A percentile compares a stretch with the other conserved stretches of the same genome.
phyloP scores from a whole-genome alignment of 2,113 vertebrate species.

The Tor tambroides region DNA sequence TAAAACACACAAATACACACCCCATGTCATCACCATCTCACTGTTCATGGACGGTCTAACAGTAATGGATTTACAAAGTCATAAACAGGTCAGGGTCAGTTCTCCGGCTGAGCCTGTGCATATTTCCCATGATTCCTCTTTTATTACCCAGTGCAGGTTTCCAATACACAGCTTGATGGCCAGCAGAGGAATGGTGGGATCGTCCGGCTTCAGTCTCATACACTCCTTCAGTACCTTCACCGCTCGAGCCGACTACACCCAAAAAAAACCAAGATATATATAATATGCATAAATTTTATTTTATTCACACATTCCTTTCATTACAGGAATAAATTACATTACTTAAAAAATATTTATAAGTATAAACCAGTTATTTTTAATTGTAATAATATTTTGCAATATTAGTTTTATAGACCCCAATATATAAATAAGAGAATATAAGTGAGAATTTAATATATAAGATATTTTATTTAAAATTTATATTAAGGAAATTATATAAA shows the following conservation, averaged over 20 bases:
- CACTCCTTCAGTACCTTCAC: conserved; percentile 97
- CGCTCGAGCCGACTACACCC: conserved; percentile 90
- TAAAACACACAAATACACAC: conserved; percentile 64
- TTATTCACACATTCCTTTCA: too few relatives aligned
- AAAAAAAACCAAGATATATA: not conserved
- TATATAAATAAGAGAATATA: not conserved
- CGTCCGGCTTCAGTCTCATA: conserved; percentile 93
- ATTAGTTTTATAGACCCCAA: not conserved
- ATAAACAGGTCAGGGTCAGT: conserved; percentile 31
- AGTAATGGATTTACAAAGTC: conserved; percentile 27
- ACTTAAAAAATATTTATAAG: too few relatives aligned
- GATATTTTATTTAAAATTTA: not conserved
- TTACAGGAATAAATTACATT: too few relatives aligned
- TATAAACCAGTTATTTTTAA: too few relatives aligned
- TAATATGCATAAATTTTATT: too few relatives aligned
- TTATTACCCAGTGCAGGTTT: conserved; percentile 93
- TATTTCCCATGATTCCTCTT: conserved; percentile 51
- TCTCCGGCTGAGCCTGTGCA: conserved; percentile 4
- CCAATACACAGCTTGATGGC: conserved; percentile 97
- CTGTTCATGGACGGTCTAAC: not conserved
- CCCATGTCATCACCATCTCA: conserved; percentile 19
- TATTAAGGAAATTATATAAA: not conserved
- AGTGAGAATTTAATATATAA: too few relatives aligned
- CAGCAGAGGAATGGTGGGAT: conserved; percentile 94
- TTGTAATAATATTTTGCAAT: too few relatives aligned